Evolutionary conservation across 2,113 vertebrate species (phyloP).

Genomic region (Labrus mixtus): DNA sequence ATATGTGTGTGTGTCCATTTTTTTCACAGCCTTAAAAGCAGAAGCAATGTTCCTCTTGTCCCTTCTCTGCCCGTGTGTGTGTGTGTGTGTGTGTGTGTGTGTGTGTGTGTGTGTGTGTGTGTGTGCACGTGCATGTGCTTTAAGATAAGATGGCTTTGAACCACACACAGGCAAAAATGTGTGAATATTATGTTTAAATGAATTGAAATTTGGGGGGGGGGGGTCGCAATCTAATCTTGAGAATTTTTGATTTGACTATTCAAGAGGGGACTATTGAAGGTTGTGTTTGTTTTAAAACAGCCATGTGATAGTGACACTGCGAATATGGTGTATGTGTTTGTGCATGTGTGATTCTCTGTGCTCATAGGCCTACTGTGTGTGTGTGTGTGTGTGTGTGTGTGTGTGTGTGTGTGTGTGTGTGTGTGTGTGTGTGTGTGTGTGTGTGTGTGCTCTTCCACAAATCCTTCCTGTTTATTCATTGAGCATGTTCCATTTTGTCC

Average conservation of each 20-base stretch:
- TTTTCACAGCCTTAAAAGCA: slow-evolving; percentile 64
- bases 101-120: no score
- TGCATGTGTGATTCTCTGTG: slow-evolving; percentile 19
- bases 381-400: slow-evolving; percentile 19
- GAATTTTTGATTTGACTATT: background rate
- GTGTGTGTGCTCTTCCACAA: no score
- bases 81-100: background rate
- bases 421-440: slow-evolving; percentile 44
- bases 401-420: slow-evolving; percentile 3
- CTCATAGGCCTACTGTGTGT: background rate
- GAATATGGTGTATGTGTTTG: slow-evolving; percentile 17
- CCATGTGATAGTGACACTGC: background rate
- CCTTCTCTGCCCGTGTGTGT: background rate
- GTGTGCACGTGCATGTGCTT: no score
- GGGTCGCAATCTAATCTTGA: background rate
- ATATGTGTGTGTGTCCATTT: slow-evolving; percentile 55
- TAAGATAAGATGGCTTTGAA: background rate
- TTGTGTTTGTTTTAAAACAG: slow-evolving; percentile 20
- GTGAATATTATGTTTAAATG: slow-evolving; percentile 5
- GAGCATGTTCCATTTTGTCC: slow-evolving; percentile 85
- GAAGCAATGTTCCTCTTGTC: slow-evolving; percentile 28
- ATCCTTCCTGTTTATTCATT: slow-evolving; percentile 81
- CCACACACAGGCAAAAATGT: background rate
- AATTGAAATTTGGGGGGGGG: background rate
- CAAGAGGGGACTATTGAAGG: background rate